Base-by-base conservation (phyloP, 2,797 vertebrate species). In the Tiaroga cobitis region DNA sequence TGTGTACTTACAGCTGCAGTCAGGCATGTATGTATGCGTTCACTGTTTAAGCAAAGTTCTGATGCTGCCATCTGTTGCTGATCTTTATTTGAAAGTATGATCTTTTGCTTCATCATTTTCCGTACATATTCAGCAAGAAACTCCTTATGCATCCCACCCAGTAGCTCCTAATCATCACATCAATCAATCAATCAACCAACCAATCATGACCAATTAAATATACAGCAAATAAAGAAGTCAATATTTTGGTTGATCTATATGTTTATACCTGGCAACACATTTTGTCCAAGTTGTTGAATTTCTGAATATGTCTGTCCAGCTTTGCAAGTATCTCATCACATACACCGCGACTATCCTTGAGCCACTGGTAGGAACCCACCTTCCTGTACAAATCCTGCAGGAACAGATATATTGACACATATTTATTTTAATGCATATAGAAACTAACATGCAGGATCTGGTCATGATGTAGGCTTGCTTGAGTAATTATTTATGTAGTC, bases 41-140 rank as follows among this genome's bases (percentile, higher is more conserved):
- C 85, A 0, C 94, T 95, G 0, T 97, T 92, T 26, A 86, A 89
- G 32, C 15, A 90, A 34, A 98, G 46, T 1, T 82, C 88, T 0
- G 2, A 0, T 0, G 93, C 93, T 63, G 97, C 92, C 32, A 89
- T 87, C 73, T 92, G 90, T 92, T 98, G 97, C 87, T 88, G 91
- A 0, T 89, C 85, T 1, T 80, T 82, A 1, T 93, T 82, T 92
- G 92, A 97, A 83, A 98, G 89, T 29, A 93, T 95, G 74, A 97
- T 80, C 8, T 95, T 90, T 65, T 91, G 95, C 90, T 93, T 97
- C 91, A 98, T 92, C 85, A 99, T 95, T 88, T 95, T 94, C 32
- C 8, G 82, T 0, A 97, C 94, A 43, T 98, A 97, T 37, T 97
- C 95, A 1, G 87, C 93, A 16, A 97, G 92, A 91, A 99, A 92